Percentiles rank a stretch among this genome's conserved stretches.
Evolutionary conservation across 2,113 vertebrate genomes (phyloP).

Genomic region (Mixornis gularis): DNA sequence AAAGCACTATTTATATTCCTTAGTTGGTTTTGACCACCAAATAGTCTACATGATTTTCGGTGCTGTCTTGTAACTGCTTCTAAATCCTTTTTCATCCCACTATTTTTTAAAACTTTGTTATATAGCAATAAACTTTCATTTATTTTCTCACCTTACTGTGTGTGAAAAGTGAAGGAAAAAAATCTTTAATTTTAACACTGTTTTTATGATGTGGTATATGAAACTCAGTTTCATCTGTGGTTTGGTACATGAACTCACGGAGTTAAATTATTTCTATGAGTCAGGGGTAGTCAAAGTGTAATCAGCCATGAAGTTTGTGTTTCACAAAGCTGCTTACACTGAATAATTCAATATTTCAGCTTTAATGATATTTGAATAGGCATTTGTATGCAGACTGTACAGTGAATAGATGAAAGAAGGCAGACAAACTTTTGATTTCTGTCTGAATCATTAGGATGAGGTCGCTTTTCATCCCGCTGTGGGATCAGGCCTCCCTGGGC

Average conservation of each 20-base stretch:
- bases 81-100: neutral
- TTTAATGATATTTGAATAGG: conserved; percentile 45
- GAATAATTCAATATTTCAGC: conserved; percentile 45
- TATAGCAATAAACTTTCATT: neutral
- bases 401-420: neutral
- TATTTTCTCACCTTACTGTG: neutral
- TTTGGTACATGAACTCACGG: neutral
- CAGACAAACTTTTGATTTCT: neutral
- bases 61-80: neutral
- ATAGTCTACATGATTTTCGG: neutral
- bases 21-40: neutral
- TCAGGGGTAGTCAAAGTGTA: neutral
- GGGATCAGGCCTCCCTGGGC: neutral
- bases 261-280: conserved; percentile 22
- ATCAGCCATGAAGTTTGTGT: conserved; percentile 19
- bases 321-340: conserved; percentile 31
- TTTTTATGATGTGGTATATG: neutral
- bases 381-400: neutral
- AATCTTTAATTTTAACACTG: neutral
- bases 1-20: neutral
- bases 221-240: neutral
- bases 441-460: neutral
- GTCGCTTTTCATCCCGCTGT: accelerated
- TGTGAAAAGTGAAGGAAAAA: neutral
- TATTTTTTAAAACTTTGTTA: conserved; percentile 4